phyloP scores from a whole-genome alignment of 2,888 invertebrate species.

The Saturnia pavonia region DNA sequence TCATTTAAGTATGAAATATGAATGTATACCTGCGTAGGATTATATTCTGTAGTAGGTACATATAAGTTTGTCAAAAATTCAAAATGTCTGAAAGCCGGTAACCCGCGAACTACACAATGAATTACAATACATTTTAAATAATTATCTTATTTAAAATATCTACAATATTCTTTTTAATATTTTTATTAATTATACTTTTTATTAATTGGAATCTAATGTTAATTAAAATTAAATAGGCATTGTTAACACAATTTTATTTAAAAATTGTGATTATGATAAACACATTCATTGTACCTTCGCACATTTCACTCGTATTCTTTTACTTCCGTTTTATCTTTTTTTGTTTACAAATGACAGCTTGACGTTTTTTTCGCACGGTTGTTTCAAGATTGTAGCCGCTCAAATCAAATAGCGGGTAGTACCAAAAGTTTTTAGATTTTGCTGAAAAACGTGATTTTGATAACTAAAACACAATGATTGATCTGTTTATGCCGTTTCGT shows the following conservation, averaged over 20 bases:
- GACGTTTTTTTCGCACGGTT: not conserved
- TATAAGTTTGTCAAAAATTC: no score
- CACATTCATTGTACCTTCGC: not conserved
- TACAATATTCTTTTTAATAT: not conserved
- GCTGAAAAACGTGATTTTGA: not conserved
- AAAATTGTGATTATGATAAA: not conserved
- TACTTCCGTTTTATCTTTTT: not conserved
- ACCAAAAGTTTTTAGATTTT: constrained; percentile 6
- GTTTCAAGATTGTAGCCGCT: not conserved
- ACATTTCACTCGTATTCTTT: no score
- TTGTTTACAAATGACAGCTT: not conserved
- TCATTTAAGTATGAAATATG: no score
- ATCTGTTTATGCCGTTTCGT: constrained; percentile 85
- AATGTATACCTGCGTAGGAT: no score
- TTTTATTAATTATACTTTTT: not conserved
- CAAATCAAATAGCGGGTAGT: constrained; percentile 17
- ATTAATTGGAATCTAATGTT: not conserved
- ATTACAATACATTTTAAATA: no score
- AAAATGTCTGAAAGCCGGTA: no score
- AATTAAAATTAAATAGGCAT: not conserved
- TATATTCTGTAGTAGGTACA: no score
- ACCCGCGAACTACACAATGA: not conserved
- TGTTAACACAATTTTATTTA: not conserved
- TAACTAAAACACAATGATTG: constrained; percentile 75
- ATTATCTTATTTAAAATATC: no score